Evolutionary conservation across 2,797 vertebrate genomes (phyloP).

Genomic region (Phrynocephalus vlangalii): DNA sequence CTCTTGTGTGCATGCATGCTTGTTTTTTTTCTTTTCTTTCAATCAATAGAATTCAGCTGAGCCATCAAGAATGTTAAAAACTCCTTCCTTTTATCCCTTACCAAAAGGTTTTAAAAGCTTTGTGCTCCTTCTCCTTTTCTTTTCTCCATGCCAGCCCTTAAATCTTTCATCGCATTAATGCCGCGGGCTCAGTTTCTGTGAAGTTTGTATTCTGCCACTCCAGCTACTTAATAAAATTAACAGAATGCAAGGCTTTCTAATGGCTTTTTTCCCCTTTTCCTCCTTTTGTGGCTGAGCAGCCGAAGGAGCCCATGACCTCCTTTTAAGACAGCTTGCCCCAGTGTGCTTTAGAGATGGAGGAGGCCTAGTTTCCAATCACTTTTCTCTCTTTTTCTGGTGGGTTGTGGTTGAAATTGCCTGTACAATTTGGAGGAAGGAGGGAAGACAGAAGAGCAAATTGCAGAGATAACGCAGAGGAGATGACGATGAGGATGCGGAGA

Average conservation of each 20-base stretch:
- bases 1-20: neutral
- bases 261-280: neutral
- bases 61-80: conserved; percentile 53
- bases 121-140: conserved; percentile 42
- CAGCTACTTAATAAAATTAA: conserved; percentile 59
- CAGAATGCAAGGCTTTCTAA: conserved; percentile 36
- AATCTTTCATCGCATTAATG: conserved; percentile 56
- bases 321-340: conserved; percentile 28
- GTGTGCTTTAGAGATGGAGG: conserved; percentile 11
- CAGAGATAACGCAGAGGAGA: neutral
- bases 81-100: conserved; percentile 39
- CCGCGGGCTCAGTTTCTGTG: conserved; percentile 48
- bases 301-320: neutral
- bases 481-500: neutral
- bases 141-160: conserved; percentile 37
- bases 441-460: neutral
- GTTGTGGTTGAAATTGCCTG: neutral
- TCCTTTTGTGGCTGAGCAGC: neutral
- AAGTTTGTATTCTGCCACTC: conserved; percentile 50
- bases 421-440: neutral
- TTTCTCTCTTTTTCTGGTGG: neutral
- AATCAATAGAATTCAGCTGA: conserved; percentile 54
- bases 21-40: conserved; percentile 1
- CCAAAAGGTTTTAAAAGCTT: conserved; percentile 59
- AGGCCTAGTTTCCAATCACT: neutral